A percentile compares a stretch with the other conserved stretches of the same genome.
Evolutionary conservation across 2,113 vertebrate genomes (phyloP).

Genomic region (Rallus limicola): DNA sequence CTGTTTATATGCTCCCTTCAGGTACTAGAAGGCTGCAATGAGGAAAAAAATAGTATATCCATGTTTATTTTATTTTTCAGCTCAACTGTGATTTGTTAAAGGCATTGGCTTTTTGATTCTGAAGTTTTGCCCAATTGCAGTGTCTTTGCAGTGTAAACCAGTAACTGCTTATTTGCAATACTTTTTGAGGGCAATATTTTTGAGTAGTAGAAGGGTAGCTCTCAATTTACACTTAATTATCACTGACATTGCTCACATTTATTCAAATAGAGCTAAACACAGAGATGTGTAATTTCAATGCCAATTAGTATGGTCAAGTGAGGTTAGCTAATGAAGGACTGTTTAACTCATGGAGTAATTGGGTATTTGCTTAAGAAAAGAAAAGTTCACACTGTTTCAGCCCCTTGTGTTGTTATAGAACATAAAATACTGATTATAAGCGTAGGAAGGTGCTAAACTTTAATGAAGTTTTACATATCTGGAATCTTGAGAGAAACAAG

Average conservation of each 20-base stretch:
- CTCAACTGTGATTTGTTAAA: not conserved
- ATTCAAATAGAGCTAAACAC: conserved; percentile 19
- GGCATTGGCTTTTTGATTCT: not conserved
- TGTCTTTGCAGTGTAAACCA: not conserved
- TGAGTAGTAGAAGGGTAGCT: not conserved
- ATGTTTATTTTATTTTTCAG: not conserved
- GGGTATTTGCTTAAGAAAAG: not conserved
- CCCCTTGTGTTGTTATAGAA: not conserved
- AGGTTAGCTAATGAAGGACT: conserved; percentile 36
- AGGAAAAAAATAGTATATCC: not conserved
- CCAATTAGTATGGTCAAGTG: conserved; percentile 39
- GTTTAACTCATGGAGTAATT: not conserved
- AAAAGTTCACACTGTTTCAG: not conserved
- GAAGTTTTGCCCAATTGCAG: not conserved
- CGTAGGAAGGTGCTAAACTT: not conserved
- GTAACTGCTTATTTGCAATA: not conserved
- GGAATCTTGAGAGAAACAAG: not conserved
- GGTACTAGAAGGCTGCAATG: not conserved
- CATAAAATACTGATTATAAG: not conserved
- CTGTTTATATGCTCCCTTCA: no score
- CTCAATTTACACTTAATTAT: conserved; percentile 43
- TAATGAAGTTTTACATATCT: not conserved
- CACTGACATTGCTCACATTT: conserved; percentile 10
- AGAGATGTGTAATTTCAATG: conserved; percentile 23
- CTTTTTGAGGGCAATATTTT: conserved; percentile 21